Base-by-base conservation (phyloP, 2,797 vertebrate genomes). In the Astyanax mexicanus region DNA sequence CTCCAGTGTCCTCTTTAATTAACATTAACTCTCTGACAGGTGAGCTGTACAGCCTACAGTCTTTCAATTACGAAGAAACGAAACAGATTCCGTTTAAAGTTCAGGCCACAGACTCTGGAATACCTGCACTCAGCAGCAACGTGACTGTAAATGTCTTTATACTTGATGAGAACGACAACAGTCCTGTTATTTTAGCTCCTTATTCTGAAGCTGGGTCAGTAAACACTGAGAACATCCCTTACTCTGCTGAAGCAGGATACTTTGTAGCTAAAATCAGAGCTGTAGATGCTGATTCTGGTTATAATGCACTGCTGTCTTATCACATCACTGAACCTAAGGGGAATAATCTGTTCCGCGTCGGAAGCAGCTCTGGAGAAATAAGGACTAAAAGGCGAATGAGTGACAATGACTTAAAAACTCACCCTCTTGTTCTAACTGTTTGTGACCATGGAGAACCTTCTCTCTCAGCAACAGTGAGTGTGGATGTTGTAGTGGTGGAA, bases 1-100 rank as follows among this genome's bases (percentile, higher is more conserved):
- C 92, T 58, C 91, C 88, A 0, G 85, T 91, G 3, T 75, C 91
- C 27, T 92, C 94, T 65, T 90, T 88, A 37, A 37, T 92, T 0
- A 90, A 84, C 4, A 86, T 93, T 0, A 88, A 84, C 80, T 83
- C 86, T 32, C 86, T 86, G 3, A 91, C 79, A 5, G 88, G 90
- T 74, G 88, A 89, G 1, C 78, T 90, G n/a, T 67, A 84, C 77
- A 73, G 66, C 12, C 38, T 86, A 10, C 62, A 83, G 6, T 71
- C 80, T 6, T 85, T 86, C 69, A 78, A 84, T 23, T 79, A 80
- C 66, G 78, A 86, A 55, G 69, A 86, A 9, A 27, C 72, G 0
- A 80, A 80, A 40, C 69, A 40, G 11, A 72, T 90, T 27, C 55
- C 60, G 27, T 81, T 86, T 37, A 74, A 83, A 60, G 67, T 85